These are phyloP conservation scores for Upupa epops DNA, from an alignment of 2,113 vertebrate species.

Conservation along the genomic window DNA sequence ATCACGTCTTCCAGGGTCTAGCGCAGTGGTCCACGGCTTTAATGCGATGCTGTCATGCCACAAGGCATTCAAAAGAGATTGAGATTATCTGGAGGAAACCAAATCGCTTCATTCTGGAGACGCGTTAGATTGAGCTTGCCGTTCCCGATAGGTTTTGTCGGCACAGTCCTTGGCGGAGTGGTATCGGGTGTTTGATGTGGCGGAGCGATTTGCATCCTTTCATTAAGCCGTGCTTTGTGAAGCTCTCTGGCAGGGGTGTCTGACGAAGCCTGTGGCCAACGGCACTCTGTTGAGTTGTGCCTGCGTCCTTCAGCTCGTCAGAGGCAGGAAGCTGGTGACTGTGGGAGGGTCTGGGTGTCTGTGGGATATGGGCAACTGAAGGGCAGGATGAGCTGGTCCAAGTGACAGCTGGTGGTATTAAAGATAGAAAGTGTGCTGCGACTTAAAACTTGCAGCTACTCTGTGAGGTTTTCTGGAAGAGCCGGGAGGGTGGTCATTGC, in stretches of 20 bases:
- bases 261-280: constrained; percentile 34
- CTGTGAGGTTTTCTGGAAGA: not conserved
- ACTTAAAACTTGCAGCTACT: constrained; percentile 34
- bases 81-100: constrained; percentile 54
- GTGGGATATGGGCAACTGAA: constrained; percentile 25
- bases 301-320: constrained; percentile 57
- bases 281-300: constrained; percentile 28
- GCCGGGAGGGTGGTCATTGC: not conserved
- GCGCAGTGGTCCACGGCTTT: not conserved
- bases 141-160: constrained; percentile 19
- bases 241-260: constrained; percentile 55
- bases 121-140: constrained; percentile 43
- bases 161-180: constrained; percentile 46
- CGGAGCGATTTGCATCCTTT: constrained; percentile 61
- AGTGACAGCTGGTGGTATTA: not conserved
- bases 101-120: constrained; percentile 54
- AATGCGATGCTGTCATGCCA: not conserved
- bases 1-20: constrained; percentile 16
- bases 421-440: constrained; percentile 11
- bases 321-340: constrained; percentile 42
- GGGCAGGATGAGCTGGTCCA: constrained; percentile 17
- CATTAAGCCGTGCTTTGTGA: constrained; percentile 63
- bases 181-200: constrained; percentile 62
- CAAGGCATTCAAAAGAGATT: constrained; percentile 12
- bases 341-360: constrained; percentile 3